Base-by-base conservation (phyloP, 2,888 invertebrate species). In the Dryadula phaetusa region DNA sequence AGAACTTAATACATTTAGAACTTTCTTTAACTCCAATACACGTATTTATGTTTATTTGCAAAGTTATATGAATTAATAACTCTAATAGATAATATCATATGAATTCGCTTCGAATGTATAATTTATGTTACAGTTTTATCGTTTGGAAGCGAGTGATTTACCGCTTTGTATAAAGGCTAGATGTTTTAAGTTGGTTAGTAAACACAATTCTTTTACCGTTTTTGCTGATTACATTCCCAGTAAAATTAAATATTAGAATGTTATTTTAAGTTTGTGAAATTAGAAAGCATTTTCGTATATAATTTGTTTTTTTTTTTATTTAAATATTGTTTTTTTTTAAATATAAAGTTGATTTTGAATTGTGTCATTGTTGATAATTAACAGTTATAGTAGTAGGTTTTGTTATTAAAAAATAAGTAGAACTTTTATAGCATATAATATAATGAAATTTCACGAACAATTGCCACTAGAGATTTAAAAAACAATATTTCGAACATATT, bases 71-170 rank as follows among this genome's bases (percentile, higher is more conserved):
- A 68, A 68, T 70, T 70, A 70, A 70, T 68, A 68, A 70, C 68
- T 40, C 65, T 66, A 68, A 70, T 70, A 68, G 68, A 68, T 64
- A 68, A 67, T 64, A 67, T 66, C 64, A 61, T 60, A 66, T 62
- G 68, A n/a, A n/a, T n/a, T n/a, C n/a, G 68, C 67, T 67, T 49
- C 60, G 66, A 63, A 70, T 70, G 70, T 68, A 70, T 70, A 68
- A 70, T 70, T 68, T 70, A 70, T 70, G 68, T 68, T 46, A 68
- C 70, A 66, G 66, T 70, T 70, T 68, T 68, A 68, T 68, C 66
- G 70, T 68, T 70, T 63, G 70, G 70, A 70, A 70, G 68, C 70
- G 63, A 54, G 66, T 70, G 70, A 70, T 70, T 70, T 70, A 70
- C 49, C 37, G 64, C 32, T 44, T 34, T 44, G 44, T 47, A 37